phyloP scores from a whole-genome alignment of 2,113 vertebrate species.

The Triplophysa siluroides region DNA sequence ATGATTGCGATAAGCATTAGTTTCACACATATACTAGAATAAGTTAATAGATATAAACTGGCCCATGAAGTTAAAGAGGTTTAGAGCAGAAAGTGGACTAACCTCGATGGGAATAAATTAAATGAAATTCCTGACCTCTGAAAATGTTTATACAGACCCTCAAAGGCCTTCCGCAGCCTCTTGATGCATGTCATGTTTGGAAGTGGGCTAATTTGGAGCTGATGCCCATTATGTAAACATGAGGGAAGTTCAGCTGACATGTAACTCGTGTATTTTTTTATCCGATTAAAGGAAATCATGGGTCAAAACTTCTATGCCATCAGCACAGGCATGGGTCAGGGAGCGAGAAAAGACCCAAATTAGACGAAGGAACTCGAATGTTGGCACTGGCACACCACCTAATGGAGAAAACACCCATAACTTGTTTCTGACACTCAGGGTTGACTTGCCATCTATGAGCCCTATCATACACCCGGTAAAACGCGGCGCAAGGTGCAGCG shows the following conservation, averaged over 20 bases:
- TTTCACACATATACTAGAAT: too few relatives aligned
- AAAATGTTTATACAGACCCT: constrained; percentile 45
- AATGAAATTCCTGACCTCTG: constrained; percentile 38
- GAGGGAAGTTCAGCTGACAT: constrained; percentile 57
- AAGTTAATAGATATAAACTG: too few relatives aligned
- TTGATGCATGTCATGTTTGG: constrained; percentile 36
- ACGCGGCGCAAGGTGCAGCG: too few relatives aligned
- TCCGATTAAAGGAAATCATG: constrained; percentile 65
- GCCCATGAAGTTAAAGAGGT: constrained; percentile 2
- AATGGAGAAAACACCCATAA: constrained; percentile 53
- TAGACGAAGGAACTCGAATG: constrained; percentile 64
- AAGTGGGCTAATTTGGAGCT: constrained; percentile 43
- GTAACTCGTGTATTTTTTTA: constrained; percentile 62
- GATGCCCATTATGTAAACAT: constrained; percentile 67
- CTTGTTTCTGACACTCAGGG: constrained; percentile 12
- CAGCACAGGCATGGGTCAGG: constrained; percentile 56
- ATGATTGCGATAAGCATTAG: too few relatives aligned
- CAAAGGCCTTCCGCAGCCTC: constrained; percentile 26
- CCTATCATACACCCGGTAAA: too few relatives aligned
- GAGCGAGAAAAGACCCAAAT: constrained; percentile 48
- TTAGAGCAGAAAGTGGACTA: constrained; percentile 11
- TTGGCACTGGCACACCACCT: constrained; percentile 66
- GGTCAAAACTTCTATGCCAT: constrained; percentile 69
- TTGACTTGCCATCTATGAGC: background rate
- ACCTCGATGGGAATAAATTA: constrained; percentile 26